Conservation (phyloP, 2,888 invertebrate genomes). For the Buathra laborator region DNA sequence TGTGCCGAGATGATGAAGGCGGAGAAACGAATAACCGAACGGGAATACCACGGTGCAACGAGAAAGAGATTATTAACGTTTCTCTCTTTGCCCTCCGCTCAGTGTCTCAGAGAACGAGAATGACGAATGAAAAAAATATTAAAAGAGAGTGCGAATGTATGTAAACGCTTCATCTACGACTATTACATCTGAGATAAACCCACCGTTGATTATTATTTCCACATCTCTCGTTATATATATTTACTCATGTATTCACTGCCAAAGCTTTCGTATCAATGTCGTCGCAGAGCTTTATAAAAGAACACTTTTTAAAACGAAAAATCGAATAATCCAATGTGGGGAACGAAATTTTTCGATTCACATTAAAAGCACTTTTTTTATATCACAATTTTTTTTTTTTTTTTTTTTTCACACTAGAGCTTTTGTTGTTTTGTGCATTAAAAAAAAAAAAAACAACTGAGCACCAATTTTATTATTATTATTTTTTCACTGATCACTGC, state of each 20-base stretch:
- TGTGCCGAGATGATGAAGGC: not conserved
- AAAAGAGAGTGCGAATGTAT: not conserved
- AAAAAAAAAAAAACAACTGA: not conserved
- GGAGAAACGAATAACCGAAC: not conserved
- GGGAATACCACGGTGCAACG: slow-evolving; percentile 8
- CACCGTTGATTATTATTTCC: slow-evolving; percentile 37
- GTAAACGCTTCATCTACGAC: not conserved
- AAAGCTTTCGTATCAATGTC: not conserved
- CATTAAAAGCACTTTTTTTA: slow-evolving; percentile 19
- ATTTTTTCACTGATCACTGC: not conserved
- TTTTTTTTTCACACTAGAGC: not conserved
- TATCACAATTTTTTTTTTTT: slow-evolving; percentile 3
- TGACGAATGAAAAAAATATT: slow-evolving; percentile 13
- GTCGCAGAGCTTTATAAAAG: not conserved
- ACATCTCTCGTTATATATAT: not conserved
- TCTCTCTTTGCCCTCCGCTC: slow-evolving; percentile 4
- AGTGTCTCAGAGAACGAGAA: slow-evolving; percentile 14
- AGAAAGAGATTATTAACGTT: not conserved
- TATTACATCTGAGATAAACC: slow-evolving; percentile 20
- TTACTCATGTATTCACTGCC: not conserved
- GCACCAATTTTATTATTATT: slow-evolving; percentile 6
- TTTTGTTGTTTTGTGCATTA: not conserved
- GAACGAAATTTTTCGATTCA: not conserved
- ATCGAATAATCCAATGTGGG: too few species aligned
- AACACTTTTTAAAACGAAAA: not conserved